Conservation (phyloP, 2,888 invertebrate genomes). For the Biston stratarius region DNA sequence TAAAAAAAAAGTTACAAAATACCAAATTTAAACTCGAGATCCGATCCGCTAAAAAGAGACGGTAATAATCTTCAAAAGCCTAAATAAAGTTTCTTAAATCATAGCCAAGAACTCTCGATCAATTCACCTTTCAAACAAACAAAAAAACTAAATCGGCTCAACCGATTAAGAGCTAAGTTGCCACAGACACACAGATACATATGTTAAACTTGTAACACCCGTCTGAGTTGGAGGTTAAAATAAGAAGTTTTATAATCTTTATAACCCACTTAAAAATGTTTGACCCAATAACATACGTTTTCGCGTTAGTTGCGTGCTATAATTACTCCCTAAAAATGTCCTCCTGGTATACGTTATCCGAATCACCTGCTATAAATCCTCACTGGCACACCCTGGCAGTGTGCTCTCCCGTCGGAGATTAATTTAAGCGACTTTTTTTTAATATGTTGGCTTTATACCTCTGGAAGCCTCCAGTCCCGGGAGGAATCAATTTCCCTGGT, state of each 20-base stretch:
- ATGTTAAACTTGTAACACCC: not conserved
- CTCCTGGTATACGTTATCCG: slow-evolving; percentile 15
- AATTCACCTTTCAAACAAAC: too few relatives aligned
- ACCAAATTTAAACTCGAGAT: too few relatives aligned
- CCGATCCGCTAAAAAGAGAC: too few relatives aligned
- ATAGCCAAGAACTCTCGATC: too few relatives aligned
- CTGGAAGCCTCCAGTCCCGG: slow-evolving; percentile 14
- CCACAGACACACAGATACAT: not conserved
- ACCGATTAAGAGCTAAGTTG: too few relatives aligned
- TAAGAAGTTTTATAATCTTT: too few relatives aligned
- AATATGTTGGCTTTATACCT: slow-evolving; percentile 22
- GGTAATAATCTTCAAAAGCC: too few relatives aligned
- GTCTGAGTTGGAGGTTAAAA: too few relatives aligned
- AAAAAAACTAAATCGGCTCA: too few relatives aligned
- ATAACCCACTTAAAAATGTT: too few relatives aligned
- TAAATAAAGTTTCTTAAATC: not conserved
- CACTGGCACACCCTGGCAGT: slow-evolving; percentile 13
- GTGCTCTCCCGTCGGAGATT: slow-evolving; percentile 14
- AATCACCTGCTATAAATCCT: slow-evolving; percentile 23
- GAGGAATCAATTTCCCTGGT: slow-evolving; percentile 21
- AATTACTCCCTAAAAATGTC: slow-evolving; percentile 13
- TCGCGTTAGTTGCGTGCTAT: slow-evolving; percentile 5
- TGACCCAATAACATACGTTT: not conserved
- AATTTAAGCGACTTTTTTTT: slow-evolving; percentile 24
- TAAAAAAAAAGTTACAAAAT: too few relatives aligned